Evolutionary conservation across 1,140 invertebrate species (phyloP).

Genomic region (Helicoverpa zea): DNA sequence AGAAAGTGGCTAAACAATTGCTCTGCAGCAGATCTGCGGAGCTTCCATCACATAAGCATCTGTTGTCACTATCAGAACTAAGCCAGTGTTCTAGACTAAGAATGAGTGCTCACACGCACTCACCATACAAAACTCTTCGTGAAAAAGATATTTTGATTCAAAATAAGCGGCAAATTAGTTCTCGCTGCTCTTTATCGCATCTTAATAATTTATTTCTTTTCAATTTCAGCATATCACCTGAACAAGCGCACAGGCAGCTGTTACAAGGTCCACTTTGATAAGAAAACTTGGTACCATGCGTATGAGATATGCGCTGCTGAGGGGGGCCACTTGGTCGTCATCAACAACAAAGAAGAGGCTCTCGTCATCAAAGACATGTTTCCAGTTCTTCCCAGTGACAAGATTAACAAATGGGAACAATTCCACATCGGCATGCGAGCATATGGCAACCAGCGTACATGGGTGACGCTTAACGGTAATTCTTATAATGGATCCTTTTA

Average conservation of each 20-base stretch:
- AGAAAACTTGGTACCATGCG: conserved; percentile 65
- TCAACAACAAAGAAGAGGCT: conserved; percentile 69
- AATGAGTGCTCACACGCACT: no score
- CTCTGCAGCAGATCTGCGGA: neutral
- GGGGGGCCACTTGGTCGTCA: conserved; percentile 69
- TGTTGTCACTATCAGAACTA: no score
- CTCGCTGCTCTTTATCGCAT: no score
- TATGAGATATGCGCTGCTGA: conserved; percentile 69
- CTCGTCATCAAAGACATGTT: conserved; percentile 60
- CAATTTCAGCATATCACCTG: conserved; percentile 60
- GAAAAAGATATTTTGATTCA: no score
- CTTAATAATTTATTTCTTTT: neutral
- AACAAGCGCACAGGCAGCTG: conserved; percentile 62
- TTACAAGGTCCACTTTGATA: conserved; percentile 73
- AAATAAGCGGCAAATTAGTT: no score
- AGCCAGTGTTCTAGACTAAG: no score
- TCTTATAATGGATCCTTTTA: no score
- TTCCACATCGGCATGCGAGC: neutral
- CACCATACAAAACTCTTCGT: no score
- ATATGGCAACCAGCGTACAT: neutral
- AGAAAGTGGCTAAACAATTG: no score
- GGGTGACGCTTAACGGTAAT: neutral
- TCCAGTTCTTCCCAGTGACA: conserved; percentile 16
- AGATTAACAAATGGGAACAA: neutral
- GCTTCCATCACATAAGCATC: no score